Evolutionary conservation across 2,113 vertebrate genomes (phyloP).

Genomic region (Apodemus speciosus): DNA sequence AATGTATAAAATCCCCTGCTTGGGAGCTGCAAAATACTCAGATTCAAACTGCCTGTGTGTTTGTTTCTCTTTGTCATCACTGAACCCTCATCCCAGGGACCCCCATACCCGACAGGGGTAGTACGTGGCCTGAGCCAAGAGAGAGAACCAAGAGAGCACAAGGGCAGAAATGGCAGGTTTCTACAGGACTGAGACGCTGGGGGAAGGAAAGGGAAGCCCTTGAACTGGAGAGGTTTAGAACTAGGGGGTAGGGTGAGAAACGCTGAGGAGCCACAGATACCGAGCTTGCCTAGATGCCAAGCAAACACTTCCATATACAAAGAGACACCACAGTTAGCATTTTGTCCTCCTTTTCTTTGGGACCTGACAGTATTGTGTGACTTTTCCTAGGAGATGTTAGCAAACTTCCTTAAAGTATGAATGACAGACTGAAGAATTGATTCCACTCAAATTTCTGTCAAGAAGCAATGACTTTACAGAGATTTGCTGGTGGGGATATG

Average conservation of each 20-base stretch:
- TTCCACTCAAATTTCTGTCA: neutral
- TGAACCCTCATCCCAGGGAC: no score
- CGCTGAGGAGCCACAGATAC: no score
- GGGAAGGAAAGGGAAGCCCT: neutral
- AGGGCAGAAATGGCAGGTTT: neutral
- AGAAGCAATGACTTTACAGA: neutral
- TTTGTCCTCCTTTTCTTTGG: neutral
- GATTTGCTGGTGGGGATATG: neutral
- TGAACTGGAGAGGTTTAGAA: neutral
- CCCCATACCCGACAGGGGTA: no score
- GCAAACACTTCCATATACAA: no score
- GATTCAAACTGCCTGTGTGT: no score
- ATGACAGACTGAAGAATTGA: neutral
- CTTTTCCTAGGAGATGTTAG: neutral
- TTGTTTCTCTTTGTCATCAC: no score
- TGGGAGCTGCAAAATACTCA: no score
- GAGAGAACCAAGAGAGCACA: neutral
- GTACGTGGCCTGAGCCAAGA: neutral
- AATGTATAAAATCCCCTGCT: no score
- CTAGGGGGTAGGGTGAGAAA: neutral
- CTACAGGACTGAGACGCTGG: neutral
- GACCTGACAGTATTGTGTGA: neutral
- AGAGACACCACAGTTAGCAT: no score
- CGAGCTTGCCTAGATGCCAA: neutral
- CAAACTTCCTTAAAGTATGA: neutral